Percentiles rank a stretch among this genome's conserved stretches.
Evolutionary conservation across 2,797 vertebrate genomes (phyloP).

Genomic region (Coregonus sp.): DNA sequence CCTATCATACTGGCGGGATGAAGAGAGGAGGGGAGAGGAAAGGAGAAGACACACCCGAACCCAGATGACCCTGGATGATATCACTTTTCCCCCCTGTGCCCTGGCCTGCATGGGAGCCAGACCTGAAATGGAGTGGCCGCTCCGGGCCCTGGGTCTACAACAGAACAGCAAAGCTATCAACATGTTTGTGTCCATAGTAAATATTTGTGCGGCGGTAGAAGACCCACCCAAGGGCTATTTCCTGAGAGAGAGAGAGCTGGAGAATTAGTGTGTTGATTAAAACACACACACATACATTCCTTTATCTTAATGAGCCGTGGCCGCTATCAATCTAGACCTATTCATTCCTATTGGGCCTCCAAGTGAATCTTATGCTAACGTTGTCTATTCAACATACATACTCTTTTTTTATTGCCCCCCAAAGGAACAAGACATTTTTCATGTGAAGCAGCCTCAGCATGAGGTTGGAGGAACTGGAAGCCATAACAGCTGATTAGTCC

Average conservation of each 20-base stretch:
- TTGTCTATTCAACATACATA: too few relatives aligned
- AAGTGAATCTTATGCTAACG: constrained; percentile 58
- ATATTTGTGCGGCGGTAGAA: constrained; percentile 73
- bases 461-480: constrained; percentile 29
- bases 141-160: constrained; percentile 34
- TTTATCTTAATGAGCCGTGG: constrained; percentile 69
- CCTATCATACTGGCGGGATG: constrained; percentile 49
- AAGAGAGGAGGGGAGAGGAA: too few relatives aligned
- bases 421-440: constrained; percentile 53
- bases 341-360: constrained; percentile 64
- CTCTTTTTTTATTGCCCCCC: too few relatives aligned
- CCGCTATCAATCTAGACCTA: constrained; percentile 64
- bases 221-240: constrained; percentile 61
- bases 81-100: constrained; percentile 14
- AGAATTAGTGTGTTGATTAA: constrained; percentile 70
- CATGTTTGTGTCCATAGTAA: constrained; percentile 70
- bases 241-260: constrained; percentile 59
- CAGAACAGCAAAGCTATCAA: constrained; percentile 32
- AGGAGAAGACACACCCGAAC: constrained; percentile 30
- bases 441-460: constrained; percentile 64
- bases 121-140: not conserved
- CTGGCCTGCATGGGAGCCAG: constrained; percentile 22
- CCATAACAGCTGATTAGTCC: constrained; percentile 67
- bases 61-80: constrained; percentile 28
- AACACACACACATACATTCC: constrained; percentile 40